Evolutionary conservation across 2,113 vertebrate genomes (phyloP), one percentile per base, ranked within the genome.

Genomic region (Mystacornis crossleyi): DNA sequence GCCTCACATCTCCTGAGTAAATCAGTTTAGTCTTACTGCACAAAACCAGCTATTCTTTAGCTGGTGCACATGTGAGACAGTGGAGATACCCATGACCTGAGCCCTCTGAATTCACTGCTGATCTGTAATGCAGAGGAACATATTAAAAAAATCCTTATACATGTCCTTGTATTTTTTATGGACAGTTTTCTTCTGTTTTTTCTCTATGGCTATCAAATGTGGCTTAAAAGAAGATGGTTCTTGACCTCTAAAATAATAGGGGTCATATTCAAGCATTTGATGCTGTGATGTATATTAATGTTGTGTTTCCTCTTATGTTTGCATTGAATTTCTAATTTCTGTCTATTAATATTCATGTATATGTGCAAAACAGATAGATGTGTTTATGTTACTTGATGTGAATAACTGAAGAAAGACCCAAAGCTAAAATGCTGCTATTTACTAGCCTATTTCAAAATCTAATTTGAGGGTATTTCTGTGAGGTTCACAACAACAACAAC

Each of bases 281-380:
- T 83, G 43, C n/a, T 78, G 51, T 86, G 64, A 81, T 96, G 80
- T 90, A 57, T 96, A 82, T 95, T 90, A 81, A 83, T 94, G 69
- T 62, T 86, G 55, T 90, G n/a, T 81, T 92, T 92, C 50, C 64
- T 73, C 60, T 90, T 80, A 48, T 48, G 62, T 92, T 93, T 90
- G 90, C 67, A 73, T 83, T 83, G 90, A 92, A 89, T 92, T 94
- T 96, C 67, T 96, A 90, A 92, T 92, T 96, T 90, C 62, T 90
- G 2, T 79, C 43, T 58, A 75, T 95, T 83, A 92, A 85, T 94
- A 93, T 95, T 90, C 67, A 75, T 62, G 62, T 54, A 50, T 79
- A 38, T 86, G 48, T 91, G 80, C 77, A 93, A 92, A 94, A 81
- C 72, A 90, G 77, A 70, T 83, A 60, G 47, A 57, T 88, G 34